Evolutionary conservation across 2,113 vertebrate species (phyloP).

Genomic region (Upupa epops): DNA sequence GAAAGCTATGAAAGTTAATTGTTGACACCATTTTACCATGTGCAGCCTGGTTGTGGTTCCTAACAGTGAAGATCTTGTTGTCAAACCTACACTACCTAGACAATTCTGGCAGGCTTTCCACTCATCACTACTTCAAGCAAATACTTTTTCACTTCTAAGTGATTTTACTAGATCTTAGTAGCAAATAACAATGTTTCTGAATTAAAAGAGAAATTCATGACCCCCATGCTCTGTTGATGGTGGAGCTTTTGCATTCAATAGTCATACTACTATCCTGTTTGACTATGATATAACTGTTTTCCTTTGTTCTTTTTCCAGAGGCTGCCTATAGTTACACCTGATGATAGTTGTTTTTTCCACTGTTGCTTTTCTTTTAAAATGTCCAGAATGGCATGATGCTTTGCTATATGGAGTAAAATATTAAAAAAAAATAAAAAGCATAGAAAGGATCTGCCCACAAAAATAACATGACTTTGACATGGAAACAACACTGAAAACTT

Average conservation of each 20-base stretch:
- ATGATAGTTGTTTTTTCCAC: slow-evolving; percentile 43
- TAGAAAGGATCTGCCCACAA: slow-evolving; percentile 1
- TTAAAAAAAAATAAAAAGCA: background rate
- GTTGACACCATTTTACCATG: background rate
- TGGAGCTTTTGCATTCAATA: background rate
- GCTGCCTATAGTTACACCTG: background rate
- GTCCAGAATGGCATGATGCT: background rate
- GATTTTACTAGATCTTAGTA: background rate
- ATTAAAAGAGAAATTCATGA: background rate
- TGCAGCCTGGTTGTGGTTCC: rapidly evolving
- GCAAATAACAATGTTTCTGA: background rate
- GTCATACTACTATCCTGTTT: background rate
- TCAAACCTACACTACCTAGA: background rate
- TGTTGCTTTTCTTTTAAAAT: background rate
- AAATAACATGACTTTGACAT: background rate
- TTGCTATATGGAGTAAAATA: background rate
- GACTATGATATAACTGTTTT: background rate
- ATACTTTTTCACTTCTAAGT: background rate
- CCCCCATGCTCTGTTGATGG: background rate
- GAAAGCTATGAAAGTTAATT: rapidly evolving
- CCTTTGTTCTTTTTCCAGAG: slow-evolving; percentile 10
- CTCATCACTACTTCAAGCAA: background rate
- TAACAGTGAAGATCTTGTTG: background rate
- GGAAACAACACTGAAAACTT: background rate
- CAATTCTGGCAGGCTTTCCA: background rate